Evolutionary conservation across 2,113 vertebrate species (phyloP).

Genomic region (Heterochromis multidens): DNA sequence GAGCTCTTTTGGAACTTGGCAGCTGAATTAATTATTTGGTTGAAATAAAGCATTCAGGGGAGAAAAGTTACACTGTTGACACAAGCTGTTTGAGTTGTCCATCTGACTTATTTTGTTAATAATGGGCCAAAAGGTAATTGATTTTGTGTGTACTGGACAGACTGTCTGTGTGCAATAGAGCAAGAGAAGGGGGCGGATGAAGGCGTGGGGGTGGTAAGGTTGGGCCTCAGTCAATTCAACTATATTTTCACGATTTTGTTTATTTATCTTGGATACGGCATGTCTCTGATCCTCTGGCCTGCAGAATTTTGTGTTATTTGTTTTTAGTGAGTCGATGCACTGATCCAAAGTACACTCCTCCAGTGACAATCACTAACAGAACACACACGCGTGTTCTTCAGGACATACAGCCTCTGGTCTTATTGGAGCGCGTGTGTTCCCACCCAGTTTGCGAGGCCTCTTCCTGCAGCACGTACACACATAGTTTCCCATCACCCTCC

Average conservation of each 20-base stretch:
- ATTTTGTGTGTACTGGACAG: constrained; percentile 43
- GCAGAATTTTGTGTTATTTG: constrained; percentile 68
- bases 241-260: constrained; percentile 52
- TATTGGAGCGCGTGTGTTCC: constrained; percentile 20
- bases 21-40: background rate
- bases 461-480: constrained; percentile 76
- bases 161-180: constrained; percentile 20
- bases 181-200: background rate
- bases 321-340: constrained; percentile 60
- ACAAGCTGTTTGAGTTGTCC: constrained; percentile 22
- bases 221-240: constrained; percentile 19
- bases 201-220: background rate
- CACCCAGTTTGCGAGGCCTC: constrained; percentile 44
- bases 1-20: background rate
- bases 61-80: constrained; percentile 18
- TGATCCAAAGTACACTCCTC: constrained; percentile 56
- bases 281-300: constrained; percentile 6
- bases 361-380: constrained; percentile 38
- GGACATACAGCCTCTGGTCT: background rate
- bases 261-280: constrained; percentile 63
- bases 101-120: constrained; percentile 30
- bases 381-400: constrained; percentile 3
- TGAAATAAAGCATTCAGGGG: background rate
- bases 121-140: constrained; percentile 47
- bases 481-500: constrained; percentile 66